Conservation (phyloP, 2,888 invertebrate species). For the Erebia epiphron region DNA sequence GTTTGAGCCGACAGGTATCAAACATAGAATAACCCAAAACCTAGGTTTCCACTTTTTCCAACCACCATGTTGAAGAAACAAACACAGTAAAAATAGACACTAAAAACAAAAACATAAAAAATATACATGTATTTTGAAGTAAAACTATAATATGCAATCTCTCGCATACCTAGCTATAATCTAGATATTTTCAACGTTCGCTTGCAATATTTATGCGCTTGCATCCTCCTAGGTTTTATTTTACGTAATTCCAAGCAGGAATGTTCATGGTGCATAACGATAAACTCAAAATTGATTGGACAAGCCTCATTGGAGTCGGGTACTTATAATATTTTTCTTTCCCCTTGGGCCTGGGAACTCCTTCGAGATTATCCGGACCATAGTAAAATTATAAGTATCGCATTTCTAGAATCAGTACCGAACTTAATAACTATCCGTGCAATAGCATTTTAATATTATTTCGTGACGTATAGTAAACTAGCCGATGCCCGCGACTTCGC, state of each 20-base stretch:
- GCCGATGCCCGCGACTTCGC: too few species aligned
- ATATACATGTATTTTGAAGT: slow-evolving; percentile 33
- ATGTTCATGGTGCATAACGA: slow-evolving; percentile 31
- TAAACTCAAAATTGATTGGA: slow-evolving; percentile 24
- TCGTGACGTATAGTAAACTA: too few species aligned
- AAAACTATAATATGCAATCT: slow-evolving; percentile 57
- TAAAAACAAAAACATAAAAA: neutral
- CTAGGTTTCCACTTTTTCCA: too few species aligned
- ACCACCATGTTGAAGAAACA: too few species aligned
- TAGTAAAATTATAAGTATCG: too few species aligned
- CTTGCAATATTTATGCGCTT: slow-evolving; percentile 48
- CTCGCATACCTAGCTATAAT: slow-evolving; percentile 38
- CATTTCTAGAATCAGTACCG: too few species aligned
- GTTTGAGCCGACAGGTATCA: too few species aligned
- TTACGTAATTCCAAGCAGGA: slow-evolving; percentile 41
- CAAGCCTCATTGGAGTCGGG: slow-evolving; percentile 17
- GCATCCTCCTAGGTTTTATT: slow-evolving; percentile 44
- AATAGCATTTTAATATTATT: too few species aligned
- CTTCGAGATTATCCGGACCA: neutral
- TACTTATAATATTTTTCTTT: slow-evolving; percentile 2
- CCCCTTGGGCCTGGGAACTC: neutral
- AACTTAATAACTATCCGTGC: too few species aligned
- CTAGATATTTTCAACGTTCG: slow-evolving; percentile 59
- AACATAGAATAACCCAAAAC: too few species aligned
- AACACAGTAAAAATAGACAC: neutral